phyloP scores from a whole-genome alignment of 2,797 vertebrate genomes.

The Selene dorsalis region DNA sequence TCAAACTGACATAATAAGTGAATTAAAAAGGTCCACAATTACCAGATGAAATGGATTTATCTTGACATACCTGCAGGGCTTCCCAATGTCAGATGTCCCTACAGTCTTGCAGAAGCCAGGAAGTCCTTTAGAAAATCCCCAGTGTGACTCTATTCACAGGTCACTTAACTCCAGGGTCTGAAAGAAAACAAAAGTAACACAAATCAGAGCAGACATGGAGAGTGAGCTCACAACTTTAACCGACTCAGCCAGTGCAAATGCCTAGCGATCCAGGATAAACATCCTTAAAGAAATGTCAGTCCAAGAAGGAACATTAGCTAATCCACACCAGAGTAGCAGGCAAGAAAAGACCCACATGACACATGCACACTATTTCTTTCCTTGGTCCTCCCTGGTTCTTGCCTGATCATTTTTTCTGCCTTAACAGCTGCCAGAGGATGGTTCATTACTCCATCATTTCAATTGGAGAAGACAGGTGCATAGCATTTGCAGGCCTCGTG shows the following conservation, averaged over 20 bases:
- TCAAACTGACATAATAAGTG: background rate
- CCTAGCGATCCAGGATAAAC: slow-evolving; percentile 73
- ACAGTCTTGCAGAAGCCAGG: slow-evolving; percentile 42
- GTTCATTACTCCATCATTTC: slow-evolving; percentile 74
- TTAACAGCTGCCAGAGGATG: slow-evolving; percentile 67
- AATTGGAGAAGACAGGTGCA: slow-evolving; percentile 64
- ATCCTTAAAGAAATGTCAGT: slow-evolving; percentile 73
- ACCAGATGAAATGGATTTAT: slow-evolving; percentile 17
- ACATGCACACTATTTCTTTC: slow-evolving; percentile 55
- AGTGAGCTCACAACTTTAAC: slow-evolving; percentile 59
- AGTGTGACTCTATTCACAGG: slow-evolving; percentile 62
- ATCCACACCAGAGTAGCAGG: slow-evolving; percentile 27
- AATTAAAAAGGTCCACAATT: slow-evolving; percentile 21
- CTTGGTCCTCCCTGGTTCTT: slow-evolving; percentile 50
- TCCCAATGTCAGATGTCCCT: slow-evolving; percentile 64
- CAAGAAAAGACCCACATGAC: slow-evolving; percentile 52
- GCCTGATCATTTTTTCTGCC: slow-evolving; percentile 74
- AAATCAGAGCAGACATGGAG: slow-evolving; percentile 68
- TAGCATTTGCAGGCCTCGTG: slow-evolving; percentile 17
- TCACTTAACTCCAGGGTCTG: slow-evolving; percentile 75
- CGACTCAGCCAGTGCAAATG: slow-evolving; percentile 62
- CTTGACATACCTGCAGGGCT: slow-evolving; percentile 72
- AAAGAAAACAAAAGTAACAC: slow-evolving; percentile 65
- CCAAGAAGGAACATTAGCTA: slow-evolving; percentile 54
- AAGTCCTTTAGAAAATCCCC: slow-evolving; percentile 59